Conservation (phyloP, 1,140 invertebrate species). For the Scaptomyza hsui region DNA sequence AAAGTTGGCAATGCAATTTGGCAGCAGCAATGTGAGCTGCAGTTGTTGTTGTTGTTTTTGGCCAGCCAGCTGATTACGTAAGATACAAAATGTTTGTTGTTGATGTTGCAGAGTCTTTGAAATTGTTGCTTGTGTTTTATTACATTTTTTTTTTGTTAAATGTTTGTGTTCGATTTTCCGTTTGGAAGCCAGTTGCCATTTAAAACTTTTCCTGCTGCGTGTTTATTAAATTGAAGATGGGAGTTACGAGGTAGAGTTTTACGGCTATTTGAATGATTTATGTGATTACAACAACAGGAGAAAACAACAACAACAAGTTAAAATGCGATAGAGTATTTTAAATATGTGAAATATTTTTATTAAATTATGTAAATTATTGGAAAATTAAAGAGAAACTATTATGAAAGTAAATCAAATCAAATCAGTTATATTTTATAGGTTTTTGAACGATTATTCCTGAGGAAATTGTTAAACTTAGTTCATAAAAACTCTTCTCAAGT, state of each 20-base stretch:
- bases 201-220: slow-evolving; percentile 61
- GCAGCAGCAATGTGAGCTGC: slow-evolving; percentile 32
- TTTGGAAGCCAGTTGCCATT: slow-evolving; percentile 40
- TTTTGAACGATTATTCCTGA: no score
- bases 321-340: no score
- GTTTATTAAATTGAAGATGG: slow-evolving; percentile 55
- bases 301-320: no score
- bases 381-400: no score
- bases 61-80: slow-evolving; percentile 62
- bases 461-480: no score
- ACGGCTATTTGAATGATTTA: slow-evolving; percentile 1
- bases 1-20: slow-evolving; percentile 55
- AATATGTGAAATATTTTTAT: no score
- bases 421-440: no score
- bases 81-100: slow-evolving; percentile 23
- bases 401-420: no score
- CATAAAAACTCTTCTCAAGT: no score
- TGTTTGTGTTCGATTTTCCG: slow-evolving; percentile 32
- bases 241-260: slow-evolving; percentile 20
- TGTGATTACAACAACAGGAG: background rate
- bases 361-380: no score
- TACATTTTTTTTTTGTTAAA: slow-evolving; percentile 1
- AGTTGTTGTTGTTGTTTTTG: slow-evolving; percentile 40
- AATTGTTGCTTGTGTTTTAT: slow-evolving; percentile 59
- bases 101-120: slow-evolving; percentile 35